Evolutionary conservation across 2,888 invertebrate genomes (phyloP).

Genomic region (Globia sparganii): DNA sequence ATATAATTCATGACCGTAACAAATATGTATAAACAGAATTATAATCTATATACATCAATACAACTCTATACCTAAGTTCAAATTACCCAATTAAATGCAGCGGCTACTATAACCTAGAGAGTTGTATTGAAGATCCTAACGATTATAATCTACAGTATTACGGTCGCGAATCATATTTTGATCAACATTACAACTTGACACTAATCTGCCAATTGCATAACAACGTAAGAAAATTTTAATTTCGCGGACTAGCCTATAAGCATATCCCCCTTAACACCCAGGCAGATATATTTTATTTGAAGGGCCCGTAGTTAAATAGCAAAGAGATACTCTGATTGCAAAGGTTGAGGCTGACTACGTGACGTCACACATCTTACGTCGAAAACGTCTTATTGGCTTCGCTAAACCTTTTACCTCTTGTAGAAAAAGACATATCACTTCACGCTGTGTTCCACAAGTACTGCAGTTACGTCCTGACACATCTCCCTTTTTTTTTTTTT

Average conservation of each 20-base stretch:
- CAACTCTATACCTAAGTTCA: background rate
- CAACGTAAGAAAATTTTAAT: background rate
- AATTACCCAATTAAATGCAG: background rate
- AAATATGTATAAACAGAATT: background rate
- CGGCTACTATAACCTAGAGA: background rate
- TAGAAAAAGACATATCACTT: background rate
- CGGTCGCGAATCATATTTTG: background rate
- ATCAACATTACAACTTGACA: background rate
- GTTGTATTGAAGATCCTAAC: background rate
- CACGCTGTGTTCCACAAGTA: background rate
- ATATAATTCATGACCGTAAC: background rate
- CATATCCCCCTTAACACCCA: background rate
- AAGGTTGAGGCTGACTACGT: background rate
- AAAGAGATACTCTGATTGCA: background rate
- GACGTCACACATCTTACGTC: background rate
- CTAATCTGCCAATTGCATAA: background rate
- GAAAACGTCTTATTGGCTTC: background rate
- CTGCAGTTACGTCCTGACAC: background rate
- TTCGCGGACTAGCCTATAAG: background rate
- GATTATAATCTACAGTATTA: background rate
- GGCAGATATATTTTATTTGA: constrained; percentile 9
- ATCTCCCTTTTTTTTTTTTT: no score
- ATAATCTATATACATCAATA: background rate
- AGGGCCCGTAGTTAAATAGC: constrained; percentile 4
- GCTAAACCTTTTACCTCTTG: background rate